Evolutionary conservation across 2,888 invertebrate genomes (phyloP), one percentile per base, ranked within the genome.

Genomic region (Spodoptera exigua): DNA sequence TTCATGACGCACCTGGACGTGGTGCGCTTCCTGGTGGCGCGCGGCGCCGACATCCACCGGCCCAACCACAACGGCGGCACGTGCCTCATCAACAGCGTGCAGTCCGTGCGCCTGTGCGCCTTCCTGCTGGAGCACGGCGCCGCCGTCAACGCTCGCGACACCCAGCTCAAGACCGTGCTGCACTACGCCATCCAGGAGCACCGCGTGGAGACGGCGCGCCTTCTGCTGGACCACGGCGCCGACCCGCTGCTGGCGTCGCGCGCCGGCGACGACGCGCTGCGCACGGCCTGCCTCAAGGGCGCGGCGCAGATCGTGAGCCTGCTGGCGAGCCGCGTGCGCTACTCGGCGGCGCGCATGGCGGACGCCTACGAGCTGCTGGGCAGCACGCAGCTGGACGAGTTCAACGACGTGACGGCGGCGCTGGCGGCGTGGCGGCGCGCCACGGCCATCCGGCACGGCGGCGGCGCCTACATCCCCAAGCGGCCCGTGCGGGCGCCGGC

Each of bases 61-160:
- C 96, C 98, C 4, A 98, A 98, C 91, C 97, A 97, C 87, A 98
- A 97, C 90, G 98, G 98, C 59, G 98, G 98, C 61, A 98, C 98
- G 1, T 98, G 98, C 89, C 95, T 99, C 67, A 98, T 99, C 79
- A 99, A 99, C 92, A 97, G 98, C 1, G 98, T 98, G 70, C 98
- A 98, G 93, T 97, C 97, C 78, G 96, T 96, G 61, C 95, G 96
- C 59, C 94, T 99, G 47, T 98, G 98, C 88, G 95, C 96, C 61
- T 97, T 96, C 90, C 95, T 98, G 69, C 95, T 99, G 60, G 90
- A 95, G 77, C 96, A 96, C 85, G 98, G 98, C 46, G 98, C 97
- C 2, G 95, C 96, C 77, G 76, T 98, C 4, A 97, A 98, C 94
- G 98, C 98, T 37, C 95, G 95, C 58, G 98, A 99, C 91, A 97